Percentiles rank a stretch among this genome's conserved stretches.
phyloP scores from a whole-genome alignment of 2,888 invertebrate species.

The Clepsis dumicolana region DNA sequence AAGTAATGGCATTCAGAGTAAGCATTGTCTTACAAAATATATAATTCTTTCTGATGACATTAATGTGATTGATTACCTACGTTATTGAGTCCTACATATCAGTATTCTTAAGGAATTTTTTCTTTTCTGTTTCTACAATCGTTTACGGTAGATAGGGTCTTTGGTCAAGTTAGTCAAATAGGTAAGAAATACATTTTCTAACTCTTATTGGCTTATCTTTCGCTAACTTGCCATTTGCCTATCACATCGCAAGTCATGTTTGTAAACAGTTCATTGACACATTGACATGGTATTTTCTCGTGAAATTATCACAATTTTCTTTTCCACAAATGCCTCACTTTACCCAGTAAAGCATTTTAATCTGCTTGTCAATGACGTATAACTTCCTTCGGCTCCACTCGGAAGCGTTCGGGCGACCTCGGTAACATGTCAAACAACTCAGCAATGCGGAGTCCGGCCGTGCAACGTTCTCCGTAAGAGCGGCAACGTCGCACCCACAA shows the following conservation, averaged over 20 bases:
- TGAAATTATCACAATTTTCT: not conserved
- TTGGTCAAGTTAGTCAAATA: not conserved
- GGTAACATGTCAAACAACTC: slow-evolving; percentile 52
- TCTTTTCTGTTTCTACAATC: not conserved
- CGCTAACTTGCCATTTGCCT: not conserved
- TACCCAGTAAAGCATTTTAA: slow-evolving; percentile 33
- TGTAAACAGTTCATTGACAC: not conserved
- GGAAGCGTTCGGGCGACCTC: slow-evolving; percentile 57
- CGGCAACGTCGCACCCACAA: slow-evolving; percentile 76
- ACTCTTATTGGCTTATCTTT: not conserved
- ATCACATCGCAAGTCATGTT: not conserved
- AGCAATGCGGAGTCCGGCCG: slow-evolving; percentile 55
- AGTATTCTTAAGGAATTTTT: not conserved
- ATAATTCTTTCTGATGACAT: not conserved
- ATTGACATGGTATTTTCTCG: not conserved
- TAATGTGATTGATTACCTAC: not conserved
- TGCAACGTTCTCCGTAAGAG: slow-evolving; percentile 58
- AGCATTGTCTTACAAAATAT: not conserved
- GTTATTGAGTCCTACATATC: no score
- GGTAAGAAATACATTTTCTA: not conserved
- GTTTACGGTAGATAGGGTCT: no score
- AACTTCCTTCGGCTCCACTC: slow-evolving; percentile 49
- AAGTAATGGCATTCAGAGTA: no score
- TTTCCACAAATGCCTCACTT: not conserved
- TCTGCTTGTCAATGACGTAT: slow-evolving; percentile 34